Evolutionary conservation across 2,797 vertebrate genomes (phyloP).

Genomic region (Cephalopachus bancanus): DNA sequence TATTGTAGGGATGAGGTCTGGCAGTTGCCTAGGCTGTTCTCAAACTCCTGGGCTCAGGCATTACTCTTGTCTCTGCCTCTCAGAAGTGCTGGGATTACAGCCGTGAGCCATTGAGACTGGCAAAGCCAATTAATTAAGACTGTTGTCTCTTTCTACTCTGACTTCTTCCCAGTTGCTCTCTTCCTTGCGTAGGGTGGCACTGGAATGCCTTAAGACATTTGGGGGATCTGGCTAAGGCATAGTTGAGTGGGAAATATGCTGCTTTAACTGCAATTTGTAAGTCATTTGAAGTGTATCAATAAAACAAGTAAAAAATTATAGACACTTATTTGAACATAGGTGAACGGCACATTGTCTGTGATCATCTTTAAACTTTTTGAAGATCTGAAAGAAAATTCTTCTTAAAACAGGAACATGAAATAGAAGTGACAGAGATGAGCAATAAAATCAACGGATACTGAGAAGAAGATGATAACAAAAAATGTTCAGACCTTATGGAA

Average conservation of each 20-base stretch:
- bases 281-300: background rate
- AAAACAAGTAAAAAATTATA: slow-evolving; percentile 38
- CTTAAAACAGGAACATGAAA: slow-evolving; percentile 48
- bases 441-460: background rate
- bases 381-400: slow-evolving; percentile 48
- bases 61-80: too few relatives aligned
- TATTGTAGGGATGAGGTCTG: too few relatives aligned
- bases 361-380: slow-evolving; percentile 28
- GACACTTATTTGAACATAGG: background rate
- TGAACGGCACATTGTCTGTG: background rate
- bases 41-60: too few relatives aligned
- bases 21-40: too few relatives aligned
- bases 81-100: too few relatives aligned
- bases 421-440: background rate
- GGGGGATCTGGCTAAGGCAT: background rate
- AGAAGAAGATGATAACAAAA: slow-evolving; percentile 25
- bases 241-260: background rate
- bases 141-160: background rate
- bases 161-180: background rate
- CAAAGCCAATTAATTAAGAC: background rate
- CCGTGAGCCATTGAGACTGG: background rate
- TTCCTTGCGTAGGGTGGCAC: background rate
- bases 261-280: slow-evolving; percentile 5
- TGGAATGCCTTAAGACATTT: background rate
- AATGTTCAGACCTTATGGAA: background rate